A percentile compares a stretch with the other conserved stretches of the same genome.
These are phyloP conservation scores for Poecilia wingei DNA, from an alignment of 2,797 vertebrate genomes.

Conservation along the genomic window DNA sequence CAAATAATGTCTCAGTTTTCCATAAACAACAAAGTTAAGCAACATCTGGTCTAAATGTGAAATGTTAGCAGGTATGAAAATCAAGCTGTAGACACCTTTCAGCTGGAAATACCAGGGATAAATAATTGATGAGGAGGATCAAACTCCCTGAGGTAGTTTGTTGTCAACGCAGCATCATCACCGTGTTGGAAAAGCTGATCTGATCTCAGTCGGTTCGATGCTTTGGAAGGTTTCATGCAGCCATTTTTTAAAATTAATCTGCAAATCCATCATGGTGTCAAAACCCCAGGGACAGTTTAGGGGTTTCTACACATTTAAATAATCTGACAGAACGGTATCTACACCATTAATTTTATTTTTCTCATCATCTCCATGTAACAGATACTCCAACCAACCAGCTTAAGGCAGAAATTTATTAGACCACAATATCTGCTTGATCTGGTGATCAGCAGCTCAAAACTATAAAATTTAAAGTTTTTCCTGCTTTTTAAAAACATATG, in stretches of 20 bases:
- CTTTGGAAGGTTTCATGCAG: background rate
- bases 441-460: background rate
- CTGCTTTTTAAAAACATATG: background rate
- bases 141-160: background rate
- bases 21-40: background rate
- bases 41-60: background rate
- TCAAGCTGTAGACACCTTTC: background rate
- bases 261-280: background rate
- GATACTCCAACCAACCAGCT: background rate
- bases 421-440: background rate
- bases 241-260: background rate
- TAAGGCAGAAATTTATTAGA: background rate
- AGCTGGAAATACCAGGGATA: background rate
- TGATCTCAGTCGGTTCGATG: too few species aligned
- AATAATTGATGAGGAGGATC: background rate
- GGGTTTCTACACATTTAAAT: background rate
- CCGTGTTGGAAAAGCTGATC: background rate
- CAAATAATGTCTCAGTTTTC: background rate
- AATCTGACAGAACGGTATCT: background rate
- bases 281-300: background rate
- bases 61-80: background rate
- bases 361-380: background rate
- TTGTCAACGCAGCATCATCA: background rate
- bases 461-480: background rate
- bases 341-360: background rate